These are phyloP conservation scores for Solea senegalensis DNA, from an alignment of 2,113 vertebrate genomes.

Conservation along the genomic window DNA sequence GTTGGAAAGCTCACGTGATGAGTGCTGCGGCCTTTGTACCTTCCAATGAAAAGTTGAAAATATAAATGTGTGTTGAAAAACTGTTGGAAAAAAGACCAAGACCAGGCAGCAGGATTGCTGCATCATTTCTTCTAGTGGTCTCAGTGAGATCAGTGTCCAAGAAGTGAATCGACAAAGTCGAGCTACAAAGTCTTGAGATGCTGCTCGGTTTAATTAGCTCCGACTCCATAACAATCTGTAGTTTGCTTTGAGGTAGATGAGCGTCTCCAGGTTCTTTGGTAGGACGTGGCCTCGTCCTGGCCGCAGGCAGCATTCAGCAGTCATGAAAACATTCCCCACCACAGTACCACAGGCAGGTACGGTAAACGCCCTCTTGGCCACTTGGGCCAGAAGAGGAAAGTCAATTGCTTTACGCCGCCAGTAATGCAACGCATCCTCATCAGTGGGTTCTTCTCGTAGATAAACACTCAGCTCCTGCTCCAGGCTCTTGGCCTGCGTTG, in stretches of 20 bases:
- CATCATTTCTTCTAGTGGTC: too few species aligned
- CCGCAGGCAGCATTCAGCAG: constrained; percentile 63
- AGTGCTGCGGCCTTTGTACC: too few species aligned
- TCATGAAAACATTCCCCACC: constrained; percentile 78
- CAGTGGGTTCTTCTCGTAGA: constrained; percentile 82
- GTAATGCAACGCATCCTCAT: constrained; percentile 83
- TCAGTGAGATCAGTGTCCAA: constrained; percentile 20
- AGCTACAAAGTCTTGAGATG: constrained; percentile 27
- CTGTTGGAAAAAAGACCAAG: too few species aligned
- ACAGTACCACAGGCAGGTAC: constrained; percentile 79
- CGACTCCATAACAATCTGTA: constrained; percentile 81
- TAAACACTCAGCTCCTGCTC: constrained; percentile 83
- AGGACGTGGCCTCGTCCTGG: constrained; percentile 67
- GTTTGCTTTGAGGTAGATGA: constrained; percentile 84
- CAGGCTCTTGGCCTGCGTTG: constrained; percentile 81
- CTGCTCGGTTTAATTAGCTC: constrained; percentile 19
- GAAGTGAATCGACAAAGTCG: constrained; percentile 8
- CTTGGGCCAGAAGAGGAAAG: constrained; percentile 81
- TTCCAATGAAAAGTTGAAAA: too few species aligned
- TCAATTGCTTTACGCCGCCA: constrained; percentile 83
- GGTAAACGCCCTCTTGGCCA: constrained; percentile 83
- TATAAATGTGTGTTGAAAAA: too few species aligned
- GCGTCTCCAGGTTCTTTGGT: constrained; percentile 82
- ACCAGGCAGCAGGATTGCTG: too few species aligned
- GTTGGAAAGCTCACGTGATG: too few species aligned